Percentiles rank a stretch among this genome's conserved stretches.
Evolutionary conservation across 1,140 invertebrate genomes (phyloP).

Genomic region (Pissodes strobi): DNA sequence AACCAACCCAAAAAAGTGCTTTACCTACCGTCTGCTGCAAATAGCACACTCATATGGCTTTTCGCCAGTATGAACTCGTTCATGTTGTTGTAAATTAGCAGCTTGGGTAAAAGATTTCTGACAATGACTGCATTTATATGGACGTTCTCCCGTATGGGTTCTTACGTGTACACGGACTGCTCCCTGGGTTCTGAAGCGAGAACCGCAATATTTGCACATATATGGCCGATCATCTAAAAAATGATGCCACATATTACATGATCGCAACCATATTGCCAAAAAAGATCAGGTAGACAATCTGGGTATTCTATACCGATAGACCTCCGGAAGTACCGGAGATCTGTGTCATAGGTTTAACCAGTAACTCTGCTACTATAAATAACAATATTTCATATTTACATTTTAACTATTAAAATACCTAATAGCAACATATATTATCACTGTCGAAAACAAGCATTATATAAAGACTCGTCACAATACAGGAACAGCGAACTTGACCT

Average conservation of each 20-base stretch:
- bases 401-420: too few species aligned
- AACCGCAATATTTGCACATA: constrained; percentile 53
- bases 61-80: constrained; percentile 59
- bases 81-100: constrained; percentile 57
- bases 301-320: too few species aligned
- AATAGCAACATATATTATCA: too few species aligned
- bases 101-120: constrained; percentile 47
- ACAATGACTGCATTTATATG: constrained; percentile 56
- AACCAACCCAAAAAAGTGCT: background rate
- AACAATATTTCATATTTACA: too few species aligned
- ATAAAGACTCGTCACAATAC: too few species aligned
- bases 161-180: constrained; percentile 43
- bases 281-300: too few species aligned
- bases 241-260: background rate
- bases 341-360: too few species aligned
- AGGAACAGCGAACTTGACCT: too few species aligned
- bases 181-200: constrained; percentile 41
- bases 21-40: constrained; percentile 53
- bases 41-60: constrained; percentile 57
- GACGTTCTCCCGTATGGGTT: constrained; percentile 57
- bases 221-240: constrained; percentile 52
- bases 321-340: too few species aligned
- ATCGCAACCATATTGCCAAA: too few species aligned
- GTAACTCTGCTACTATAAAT: too few species aligned
- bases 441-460: too few species aligned